phyloP scores from a whole-genome alignment of 2,797 vertebrate genomes.

The Schizopygopsis malacanthus region DNA sequence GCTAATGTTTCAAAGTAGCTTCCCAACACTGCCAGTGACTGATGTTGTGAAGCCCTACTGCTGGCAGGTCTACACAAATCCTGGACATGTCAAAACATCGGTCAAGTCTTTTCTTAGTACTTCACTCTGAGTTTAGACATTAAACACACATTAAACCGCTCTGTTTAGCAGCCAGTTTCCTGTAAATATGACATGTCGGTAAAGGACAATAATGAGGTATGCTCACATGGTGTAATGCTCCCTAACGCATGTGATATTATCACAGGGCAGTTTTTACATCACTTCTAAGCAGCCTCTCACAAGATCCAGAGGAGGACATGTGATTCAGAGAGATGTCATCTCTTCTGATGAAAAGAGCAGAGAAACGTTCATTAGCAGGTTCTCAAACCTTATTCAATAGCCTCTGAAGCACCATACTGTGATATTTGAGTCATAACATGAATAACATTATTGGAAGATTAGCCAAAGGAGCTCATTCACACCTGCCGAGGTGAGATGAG shows the following conservation, averaged over 20 bases:
- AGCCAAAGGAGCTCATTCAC: constrained; percentile 12
- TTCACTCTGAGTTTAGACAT: neutral
- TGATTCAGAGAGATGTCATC: constrained; percentile 51
- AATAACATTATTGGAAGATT: neutral
- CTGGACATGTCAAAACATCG: neutral
- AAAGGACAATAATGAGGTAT: neutral
- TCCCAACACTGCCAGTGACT: neutral
- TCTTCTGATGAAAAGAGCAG: constrained; percentile 23
- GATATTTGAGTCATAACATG: constrained; percentile 39
- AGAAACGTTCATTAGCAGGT: neutral
- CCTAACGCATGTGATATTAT: constrained; percentile 26
- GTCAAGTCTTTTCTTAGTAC: constrained; percentile 25
- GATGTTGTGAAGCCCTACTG: neutral
- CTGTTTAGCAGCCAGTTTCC: constrained; percentile 33
- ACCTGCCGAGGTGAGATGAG: constrained; percentile 32
- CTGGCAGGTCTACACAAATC: neutral
- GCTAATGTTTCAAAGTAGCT: neutral
- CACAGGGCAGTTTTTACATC: constrained; percentile 27
- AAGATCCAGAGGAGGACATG: constrained; percentile 27
- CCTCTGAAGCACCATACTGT: constrained; percentile 13
- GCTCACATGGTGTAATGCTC: constrained; percentile 1
- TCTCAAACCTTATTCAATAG: neutral
- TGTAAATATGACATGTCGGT: constrained; percentile 47
- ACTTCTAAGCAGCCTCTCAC: constrained; percentile 9
- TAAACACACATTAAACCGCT: constrained; percentile 6